Conservation (phyloP, 2,888 invertebrate genomes). For the Clostera curtula region DNA sequence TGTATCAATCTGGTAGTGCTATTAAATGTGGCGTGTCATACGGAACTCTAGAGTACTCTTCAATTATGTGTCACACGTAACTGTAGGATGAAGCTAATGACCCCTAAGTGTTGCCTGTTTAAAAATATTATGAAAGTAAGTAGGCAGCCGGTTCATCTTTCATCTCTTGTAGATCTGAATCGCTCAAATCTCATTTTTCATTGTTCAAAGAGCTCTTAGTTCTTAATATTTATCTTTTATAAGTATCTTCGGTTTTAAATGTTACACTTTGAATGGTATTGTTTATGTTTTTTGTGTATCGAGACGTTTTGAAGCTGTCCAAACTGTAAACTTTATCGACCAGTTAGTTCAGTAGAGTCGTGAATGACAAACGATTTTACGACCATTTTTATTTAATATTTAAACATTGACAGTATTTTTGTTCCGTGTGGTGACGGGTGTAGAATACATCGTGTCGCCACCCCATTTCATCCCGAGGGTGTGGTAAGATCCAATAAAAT, state of each 20-base stretch:
- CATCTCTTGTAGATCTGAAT: slow-evolving; percentile 17
- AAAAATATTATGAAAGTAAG: slow-evolving; percentile 25
- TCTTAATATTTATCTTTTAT: slow-evolving; percentile 19
- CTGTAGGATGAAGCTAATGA: slow-evolving; percentile 19
- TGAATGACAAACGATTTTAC: too few species aligned
- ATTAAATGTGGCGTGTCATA: background rate
- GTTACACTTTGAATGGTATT: slow-evolving; percentile 7
- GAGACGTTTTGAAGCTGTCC: slow-evolving; percentile 6
- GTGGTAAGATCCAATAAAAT: too few species aligned
- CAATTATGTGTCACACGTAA: slow-evolving; percentile 18
- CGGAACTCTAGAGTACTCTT: background rate
- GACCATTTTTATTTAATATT: too few species aligned
- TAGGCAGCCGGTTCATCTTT: slow-evolving; percentile 9
- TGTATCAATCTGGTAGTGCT: slow-evolving; percentile 1
- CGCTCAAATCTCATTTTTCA: slow-evolving; percentile 22
- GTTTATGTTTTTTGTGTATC: slow-evolving; percentile 6
- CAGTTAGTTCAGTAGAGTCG: background rate
- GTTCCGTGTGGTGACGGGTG: too few species aligned
- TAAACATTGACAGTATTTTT: too few species aligned
- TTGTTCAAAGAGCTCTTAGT: slow-evolving; percentile 16
- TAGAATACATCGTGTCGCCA: too few species aligned
- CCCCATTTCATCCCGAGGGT: too few species aligned
- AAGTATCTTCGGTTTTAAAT: slow-evolving; percentile 8
- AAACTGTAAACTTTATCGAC: slow-evolving; percentile 13
- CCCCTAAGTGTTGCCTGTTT: slow-evolving; percentile 18